phyloP scores from a whole-genome alignment of 2,797 vertebrate genomes.

The Linurgus olivaceus region DNA sequence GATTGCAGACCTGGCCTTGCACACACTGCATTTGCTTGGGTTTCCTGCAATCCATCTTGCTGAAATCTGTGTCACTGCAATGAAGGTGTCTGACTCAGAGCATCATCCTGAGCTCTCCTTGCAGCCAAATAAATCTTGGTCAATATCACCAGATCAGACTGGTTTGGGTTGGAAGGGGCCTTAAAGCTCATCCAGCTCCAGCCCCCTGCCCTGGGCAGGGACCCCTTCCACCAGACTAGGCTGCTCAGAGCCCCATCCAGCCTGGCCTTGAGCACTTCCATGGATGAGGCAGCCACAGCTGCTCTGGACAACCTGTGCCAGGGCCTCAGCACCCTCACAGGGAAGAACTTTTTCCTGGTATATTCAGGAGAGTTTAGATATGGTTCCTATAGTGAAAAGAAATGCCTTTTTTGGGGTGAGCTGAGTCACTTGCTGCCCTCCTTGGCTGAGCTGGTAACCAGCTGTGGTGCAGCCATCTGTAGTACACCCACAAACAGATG shows the following conservation, averaged over 20 bases:
- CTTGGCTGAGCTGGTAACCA: neutral
- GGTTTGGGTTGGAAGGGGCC: neutral
- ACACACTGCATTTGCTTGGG: neutral
- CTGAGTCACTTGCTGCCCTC: neutral
- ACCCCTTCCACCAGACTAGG: rapidly evolving
- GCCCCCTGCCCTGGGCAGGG: neutral
- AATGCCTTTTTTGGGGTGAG: neutral
- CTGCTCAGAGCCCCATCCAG: rapidly evolving
- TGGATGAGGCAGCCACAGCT: neutral
- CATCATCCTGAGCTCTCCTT: neutral
- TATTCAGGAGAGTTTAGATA: neutral
- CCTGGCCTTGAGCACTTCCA: neutral
- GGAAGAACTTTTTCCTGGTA: neutral
- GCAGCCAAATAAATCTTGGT: neutral
- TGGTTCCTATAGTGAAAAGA: neutral
- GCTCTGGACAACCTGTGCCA: rapidly evolving
- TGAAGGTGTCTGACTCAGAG: neutral
- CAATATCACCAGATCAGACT: neutral
- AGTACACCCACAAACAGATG: neutral
- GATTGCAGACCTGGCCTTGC: neutral
- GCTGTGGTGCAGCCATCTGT: neutral
- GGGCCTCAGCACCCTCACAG: rapidly evolving
- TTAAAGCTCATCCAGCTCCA: neutral
- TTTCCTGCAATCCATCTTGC: neutral
- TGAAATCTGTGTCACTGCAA: neutral